These are phyloP conservation scores for Belonocnema kinseyi DNA, from an alignment of 1,140 invertebrate species.

Conservation along the genomic window DNA sequence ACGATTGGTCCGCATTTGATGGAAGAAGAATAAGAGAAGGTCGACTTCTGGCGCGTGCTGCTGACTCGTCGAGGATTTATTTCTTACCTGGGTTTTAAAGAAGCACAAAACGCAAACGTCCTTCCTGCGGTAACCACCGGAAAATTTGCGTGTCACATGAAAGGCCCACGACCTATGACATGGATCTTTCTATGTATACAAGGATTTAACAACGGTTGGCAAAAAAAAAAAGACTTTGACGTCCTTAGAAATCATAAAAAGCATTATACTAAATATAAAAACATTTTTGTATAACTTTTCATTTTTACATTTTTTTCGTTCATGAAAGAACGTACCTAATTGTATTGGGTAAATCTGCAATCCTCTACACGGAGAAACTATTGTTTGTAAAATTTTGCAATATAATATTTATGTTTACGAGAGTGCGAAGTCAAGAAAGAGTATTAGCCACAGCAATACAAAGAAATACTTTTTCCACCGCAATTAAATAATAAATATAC, in stretches of 20 bases:
- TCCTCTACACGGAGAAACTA: too few species aligned
- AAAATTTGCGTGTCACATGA: constrained; percentile 34
- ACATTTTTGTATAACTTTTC: not conserved
- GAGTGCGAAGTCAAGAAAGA: too few species aligned
- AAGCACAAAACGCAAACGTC: constrained; percentile 33
- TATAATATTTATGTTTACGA: too few species aligned
- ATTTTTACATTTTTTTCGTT: not conserved
- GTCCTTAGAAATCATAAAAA: not conserved
- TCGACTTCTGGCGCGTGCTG: constrained; percentile 33
- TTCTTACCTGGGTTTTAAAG: constrained; percentile 22
- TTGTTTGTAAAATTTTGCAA: too few species aligned
- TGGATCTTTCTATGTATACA: not conserved
- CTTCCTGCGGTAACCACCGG: constrained; percentile 36
- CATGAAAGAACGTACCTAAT: too few species aligned
- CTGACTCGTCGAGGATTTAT: constrained; percentile 31
- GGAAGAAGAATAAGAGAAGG: constrained; percentile 11
- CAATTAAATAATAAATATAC: too few species aligned
- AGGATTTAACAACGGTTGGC: not conserved
- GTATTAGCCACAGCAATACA: too few species aligned
- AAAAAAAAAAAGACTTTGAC: not conserved
- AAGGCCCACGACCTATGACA: constrained; percentile 33
- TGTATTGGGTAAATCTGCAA: too few species aligned
- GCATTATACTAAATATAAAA: constrained; percentile 1
- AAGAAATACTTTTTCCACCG: too few species aligned
- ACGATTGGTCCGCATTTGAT: constrained; percentile 17